A percentile compares a stretch with the other conserved stretches of the same genome.
phyloP scores from a whole-genome alignment of 2,113 vertebrate species.

The Meles meles region DNA sequence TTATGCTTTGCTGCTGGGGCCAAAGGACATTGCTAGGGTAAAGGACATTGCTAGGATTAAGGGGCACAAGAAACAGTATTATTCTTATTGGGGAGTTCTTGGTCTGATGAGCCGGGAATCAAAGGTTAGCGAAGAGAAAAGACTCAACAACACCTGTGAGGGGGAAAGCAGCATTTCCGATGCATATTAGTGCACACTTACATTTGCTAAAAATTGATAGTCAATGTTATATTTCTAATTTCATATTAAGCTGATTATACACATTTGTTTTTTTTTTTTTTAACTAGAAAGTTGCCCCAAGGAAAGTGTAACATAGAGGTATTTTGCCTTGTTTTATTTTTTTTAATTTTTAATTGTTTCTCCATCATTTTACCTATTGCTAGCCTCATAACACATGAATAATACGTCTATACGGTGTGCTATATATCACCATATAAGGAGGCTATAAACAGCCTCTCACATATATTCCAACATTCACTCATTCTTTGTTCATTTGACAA shows the following conservation, averaged over 20 bases:
- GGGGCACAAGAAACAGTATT: not conserved
- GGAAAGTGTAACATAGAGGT: not conserved
- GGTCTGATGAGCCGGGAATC: not conserved
- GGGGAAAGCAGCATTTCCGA: not conserved
- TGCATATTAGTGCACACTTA: not conserved
- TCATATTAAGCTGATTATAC: not conserved
- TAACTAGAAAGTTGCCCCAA: not conserved
- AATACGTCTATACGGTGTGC: not conserved
- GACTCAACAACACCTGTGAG: not conserved
- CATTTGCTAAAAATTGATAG: not conserved
- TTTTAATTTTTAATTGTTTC: not conserved
- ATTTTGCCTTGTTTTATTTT: not conserved
- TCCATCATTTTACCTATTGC: not conserved
- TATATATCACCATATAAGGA: not conserved
- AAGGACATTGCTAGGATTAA: not conserved
- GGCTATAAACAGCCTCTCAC: not conserved
- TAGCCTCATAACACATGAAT: not conserved
- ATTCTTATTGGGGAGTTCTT: not conserved
- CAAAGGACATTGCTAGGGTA: not conserved
- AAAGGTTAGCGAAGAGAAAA: not conserved
- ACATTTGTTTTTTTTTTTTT: not conserved
- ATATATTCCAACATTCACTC: not conserved
- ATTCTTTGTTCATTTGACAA: not conserved
- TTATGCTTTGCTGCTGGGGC: not conserved
- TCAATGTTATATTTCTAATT: not conserved